Evolutionary conservation across 2,888 invertebrate genomes (phyloP), one percentile per base, ranked within the genome.

Genomic region (Augiades crinisus): DNA sequence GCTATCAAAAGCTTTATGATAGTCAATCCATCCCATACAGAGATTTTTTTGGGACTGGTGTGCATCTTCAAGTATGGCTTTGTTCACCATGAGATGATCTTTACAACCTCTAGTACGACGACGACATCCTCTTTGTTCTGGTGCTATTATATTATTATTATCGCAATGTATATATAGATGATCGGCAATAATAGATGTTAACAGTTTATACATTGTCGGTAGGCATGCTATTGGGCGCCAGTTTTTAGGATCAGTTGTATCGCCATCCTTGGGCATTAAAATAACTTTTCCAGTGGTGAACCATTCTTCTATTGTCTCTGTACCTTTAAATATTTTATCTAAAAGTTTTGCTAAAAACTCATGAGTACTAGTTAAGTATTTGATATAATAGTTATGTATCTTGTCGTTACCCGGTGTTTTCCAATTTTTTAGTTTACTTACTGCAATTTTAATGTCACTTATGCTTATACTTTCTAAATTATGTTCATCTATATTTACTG

Each of bases 41-140:
- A 57, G 19, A n/a, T 55, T 53, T 16, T 57, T 55, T 24, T 54
- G 47, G 6, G 33, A 36, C 8, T 38, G 17, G 17, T 55, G 55
- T 1, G 53, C 55, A 27, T 55, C 53, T 36, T 57, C 55, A 1
- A 57, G 16, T 8, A 55, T 50, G 1, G 51, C 41, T 31, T 55
- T 59, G 12, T 55, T 57, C 0, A 59, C 12, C 53, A 59, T 59
- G 3, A 58, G 43, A 13, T 58, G 53, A 12, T 58, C 49, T 22
- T 56, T 55, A 22, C 55, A 60, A 0, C 52, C 58, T 4, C 58
- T 33, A 0, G 40, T 38, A 6, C 51, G 19, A 0, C 53, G 31
- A 53, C 38, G 22, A n/a, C 55, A 51, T 19, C 51, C 55, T 5
- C 51, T 12, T 38, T 55, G 51, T 36, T 55, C 55, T n/a, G 31